A percentile compares a stretch with the other conserved stretches of the same genome.
phyloP scores from a whole-genome alignment of 2,888 invertebrate species.

The Rhodophaea formosa region DNA sequence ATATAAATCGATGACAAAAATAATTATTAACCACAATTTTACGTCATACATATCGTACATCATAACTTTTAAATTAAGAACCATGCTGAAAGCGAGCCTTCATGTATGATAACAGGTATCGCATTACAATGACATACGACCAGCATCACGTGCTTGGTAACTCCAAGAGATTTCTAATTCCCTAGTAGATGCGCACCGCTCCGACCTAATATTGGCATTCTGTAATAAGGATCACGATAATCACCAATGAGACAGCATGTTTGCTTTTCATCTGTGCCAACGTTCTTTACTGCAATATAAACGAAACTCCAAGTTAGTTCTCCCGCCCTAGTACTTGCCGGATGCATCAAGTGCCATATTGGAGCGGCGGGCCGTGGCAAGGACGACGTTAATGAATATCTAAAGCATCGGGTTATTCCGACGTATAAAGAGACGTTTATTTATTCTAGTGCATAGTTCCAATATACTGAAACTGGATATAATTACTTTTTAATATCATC shows the following conservation, averaged over 20 bases:
- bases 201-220: conserved; percentile 12
- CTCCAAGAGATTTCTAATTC: neutral
- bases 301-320: neutral
- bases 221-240: conserved; percentile 6
- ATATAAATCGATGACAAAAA: too few relatives aligned
- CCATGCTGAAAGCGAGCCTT: too few relatives aligned
- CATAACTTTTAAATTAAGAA: too few relatives aligned
- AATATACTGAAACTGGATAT: too few relatives aligned
- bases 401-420: conserved; percentile 29
- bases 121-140: neutral
- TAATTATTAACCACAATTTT: too few relatives aligned
- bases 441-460: too few relatives aligned
- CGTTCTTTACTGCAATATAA: neutral
- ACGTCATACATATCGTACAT: too few relatives aligned
- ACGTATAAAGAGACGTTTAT: too few relatives aligned
- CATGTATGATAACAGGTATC: neutral
- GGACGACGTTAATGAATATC: conserved; percentile 47
- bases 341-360: conserved; percentile 15
- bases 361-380: conserved; percentile 24
- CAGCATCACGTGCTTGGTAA: neutral
- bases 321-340: conserved; percentile 12
- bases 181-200: conserved; percentile 8
- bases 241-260: neutral
- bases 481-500: too few relatives aligned
- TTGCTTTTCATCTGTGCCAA: neutral